Conservation (phyloP, 2,888 invertebrate species). For the Microctonus brassicae region DNA sequence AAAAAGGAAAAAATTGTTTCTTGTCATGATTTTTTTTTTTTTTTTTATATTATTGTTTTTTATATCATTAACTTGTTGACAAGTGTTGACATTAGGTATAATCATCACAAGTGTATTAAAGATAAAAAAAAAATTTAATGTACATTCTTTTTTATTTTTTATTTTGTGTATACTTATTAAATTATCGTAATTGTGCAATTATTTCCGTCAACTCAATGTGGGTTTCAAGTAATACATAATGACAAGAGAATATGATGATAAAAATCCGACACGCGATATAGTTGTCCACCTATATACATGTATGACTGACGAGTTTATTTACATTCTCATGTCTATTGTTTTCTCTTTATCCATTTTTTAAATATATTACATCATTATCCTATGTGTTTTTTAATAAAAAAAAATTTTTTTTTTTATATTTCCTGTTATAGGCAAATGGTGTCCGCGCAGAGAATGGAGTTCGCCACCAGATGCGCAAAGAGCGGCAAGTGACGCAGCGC, state of each 20-base stretch:
- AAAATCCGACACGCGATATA: constrained; percentile 56
- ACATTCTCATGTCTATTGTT: constrained; percentile 1
- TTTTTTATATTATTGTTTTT: not conserved
- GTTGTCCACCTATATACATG: constrained; percentile 51
- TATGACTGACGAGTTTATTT: constrained; percentile 45
- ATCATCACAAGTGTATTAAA: not conserved
- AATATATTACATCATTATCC: not conserved
- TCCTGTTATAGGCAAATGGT: constrained; percentile 85
- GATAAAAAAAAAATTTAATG: not conserved
- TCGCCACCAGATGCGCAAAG: constrained; percentile 84
- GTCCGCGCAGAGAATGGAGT: constrained; percentile 91
- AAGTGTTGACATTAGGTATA: not conserved
- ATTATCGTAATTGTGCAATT: constrained; percentile 68
- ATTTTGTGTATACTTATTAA: constrained; percentile 60
- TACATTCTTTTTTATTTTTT: not conserved
- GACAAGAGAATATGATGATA: constrained; percentile 42
- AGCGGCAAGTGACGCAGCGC: constrained; percentile 79
- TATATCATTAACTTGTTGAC: not conserved
- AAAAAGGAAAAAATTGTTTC: not conserved
- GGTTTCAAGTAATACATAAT: constrained; percentile 34
- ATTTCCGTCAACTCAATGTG: constrained; percentile 50
- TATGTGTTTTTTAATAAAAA: constrained; percentile 16
- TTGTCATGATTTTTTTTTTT: not conserved
- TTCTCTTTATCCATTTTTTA: not conserved
- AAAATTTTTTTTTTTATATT: not conserved